Base-by-base conservation (phyloP, 30 jellyfish, hydroid and myxozoan genomes). In the Aurelia sp. region DNA sequence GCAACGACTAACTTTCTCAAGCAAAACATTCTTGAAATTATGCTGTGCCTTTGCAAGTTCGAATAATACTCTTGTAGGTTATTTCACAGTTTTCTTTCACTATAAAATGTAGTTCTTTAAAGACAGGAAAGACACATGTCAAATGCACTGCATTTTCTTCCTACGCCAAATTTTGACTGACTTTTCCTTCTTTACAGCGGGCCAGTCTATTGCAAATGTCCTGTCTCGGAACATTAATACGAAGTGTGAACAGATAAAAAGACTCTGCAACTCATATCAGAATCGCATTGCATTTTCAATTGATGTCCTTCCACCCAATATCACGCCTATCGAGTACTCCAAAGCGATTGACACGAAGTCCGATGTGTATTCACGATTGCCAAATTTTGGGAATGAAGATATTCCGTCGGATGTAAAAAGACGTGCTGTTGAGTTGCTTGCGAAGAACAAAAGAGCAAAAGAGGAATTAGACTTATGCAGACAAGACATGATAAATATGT, bases 401-500 rank as follows among this genome's bases (percentile, higher is more conserved):
- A 30, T 18, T 72, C 53, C 53, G 21, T 20, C 23, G 20, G 69
- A 35, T 7, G 83, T 72, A 15, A 72, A 72, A 30, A 72, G 83
- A 30, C 23, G 83, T 15, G 44, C 83, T 31, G 71, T 72, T 35
- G 83, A 72, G 83, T 23, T 60, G 33, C 33, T n/a, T 60, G 71
- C 33, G 12, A 23, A 19, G 33, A 60, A 60, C 71, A 60, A 60
- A 23, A 60, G 71, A 60, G 71, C 71, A n/a, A 60, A 60, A 23
- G 71, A 60, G 33, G 71, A 60, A 23, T 7, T 60, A 23, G 71
- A 6, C 11, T 23, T 60, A 23, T 60, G 71, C 33, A 60, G 13
- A 23, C 31, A 60, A 23, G 71, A 60, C 71, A 60, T 60, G 71
- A 23, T 19, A n/a, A 60, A 60, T 23, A 60, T 23, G 27, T 23